These are phyloP conservation scores for Zaprionus lachaisei DNA, from an alignment of 1,140 invertebrate species.

Conservation along the genomic window DNA sequence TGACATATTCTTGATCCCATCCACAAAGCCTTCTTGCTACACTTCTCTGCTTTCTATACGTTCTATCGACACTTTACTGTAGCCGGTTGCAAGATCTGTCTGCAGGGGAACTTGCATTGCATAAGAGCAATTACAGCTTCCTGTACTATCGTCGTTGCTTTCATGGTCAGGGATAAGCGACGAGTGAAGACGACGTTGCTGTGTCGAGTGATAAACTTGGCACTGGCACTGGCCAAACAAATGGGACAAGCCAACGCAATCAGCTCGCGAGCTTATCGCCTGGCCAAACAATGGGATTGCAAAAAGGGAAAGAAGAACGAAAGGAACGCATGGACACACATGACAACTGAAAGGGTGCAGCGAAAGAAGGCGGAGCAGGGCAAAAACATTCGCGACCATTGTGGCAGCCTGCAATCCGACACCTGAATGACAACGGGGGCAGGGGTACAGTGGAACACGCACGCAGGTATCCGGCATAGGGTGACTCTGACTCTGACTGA, in stretches of 20 bases:
- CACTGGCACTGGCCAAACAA: constrained; percentile 41
- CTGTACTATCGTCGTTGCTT: constrained; percentile 6
- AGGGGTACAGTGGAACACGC: not conserved
- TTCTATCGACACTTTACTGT: constrained; percentile 10
- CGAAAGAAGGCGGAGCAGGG: not conserved
- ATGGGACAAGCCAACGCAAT: constrained; percentile 60
- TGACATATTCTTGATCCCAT: no score
- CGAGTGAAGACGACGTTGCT: not conserved
- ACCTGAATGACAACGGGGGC: constrained; percentile 10
- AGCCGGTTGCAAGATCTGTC: not conserved
- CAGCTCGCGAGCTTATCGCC: constrained; percentile 57
- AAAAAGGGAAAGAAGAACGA: constrained; percentile 12
- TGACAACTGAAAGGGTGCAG: not conserved
- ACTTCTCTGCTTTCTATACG: no score
- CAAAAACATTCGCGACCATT: not conserved
- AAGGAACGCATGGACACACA: not conserved
- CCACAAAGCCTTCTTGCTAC: not conserved
- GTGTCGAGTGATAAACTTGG: constrained; percentile 31
- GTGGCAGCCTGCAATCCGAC: constrained; percentile 28
- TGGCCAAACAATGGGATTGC: constrained; percentile 59
- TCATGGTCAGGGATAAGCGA: constrained; percentile 22
- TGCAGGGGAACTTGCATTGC: constrained; percentile 26
- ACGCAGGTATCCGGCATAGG: constrained; percentile 35
- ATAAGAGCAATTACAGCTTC: constrained; percentile 35
- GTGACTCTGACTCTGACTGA: not conserved